Base-by-base conservation (phyloP, 2,113 vertebrate species). In the Oreocharis arfaki region DNA sequence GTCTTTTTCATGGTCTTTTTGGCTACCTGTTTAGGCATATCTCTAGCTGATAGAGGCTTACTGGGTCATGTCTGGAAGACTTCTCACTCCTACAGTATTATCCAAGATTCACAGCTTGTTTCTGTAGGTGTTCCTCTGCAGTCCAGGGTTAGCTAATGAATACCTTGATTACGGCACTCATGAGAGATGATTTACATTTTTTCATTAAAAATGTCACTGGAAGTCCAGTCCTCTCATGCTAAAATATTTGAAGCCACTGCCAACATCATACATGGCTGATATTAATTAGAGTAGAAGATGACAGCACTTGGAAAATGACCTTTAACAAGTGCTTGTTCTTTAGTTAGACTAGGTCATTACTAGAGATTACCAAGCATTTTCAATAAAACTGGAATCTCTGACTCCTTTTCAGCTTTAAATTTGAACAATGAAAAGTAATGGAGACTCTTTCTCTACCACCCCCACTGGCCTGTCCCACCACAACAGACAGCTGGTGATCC, bases 261-360 rank as follows among this genome's bases (percentile, higher is more conserved):
- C 95, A 97, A 91, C 83, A 65, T 87, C 84, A 80, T 84, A 70
- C 89, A 56, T 4, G 23, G 94, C 80, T 98, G 97, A 97, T 98
- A 97, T 97, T 98, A 98, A 98, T 98, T 98, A 98, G 97, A 96
- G 96, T 85, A 53, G 94, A 97, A 94, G 97, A 97, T 98, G 98
- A 98, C 98, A 98, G 98, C 76, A 79, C 87, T 96, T 86, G 90
- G 91, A 97, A 93, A 92, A 94, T 98, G 98, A 98, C 98, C 98
- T 98, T 98, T 98, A 97, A 55, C 65, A 52, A 96, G 90, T 83
- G 83, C 97, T 91, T 94, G 96, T 97, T 97, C 97, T 94, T 86
- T 83, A 89, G 85, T 84, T 91, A 96, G 93, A 96, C 87, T 73
- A 87, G 97, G 97, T 97, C 97, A 97, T 98, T 97, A 98, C 96